Evolutionary conservation across 2,888 invertebrate genomes (phyloP), one percentile per base, ranked within the genome.

Genomic region (Rhamphomyia laevipes): DNA sequence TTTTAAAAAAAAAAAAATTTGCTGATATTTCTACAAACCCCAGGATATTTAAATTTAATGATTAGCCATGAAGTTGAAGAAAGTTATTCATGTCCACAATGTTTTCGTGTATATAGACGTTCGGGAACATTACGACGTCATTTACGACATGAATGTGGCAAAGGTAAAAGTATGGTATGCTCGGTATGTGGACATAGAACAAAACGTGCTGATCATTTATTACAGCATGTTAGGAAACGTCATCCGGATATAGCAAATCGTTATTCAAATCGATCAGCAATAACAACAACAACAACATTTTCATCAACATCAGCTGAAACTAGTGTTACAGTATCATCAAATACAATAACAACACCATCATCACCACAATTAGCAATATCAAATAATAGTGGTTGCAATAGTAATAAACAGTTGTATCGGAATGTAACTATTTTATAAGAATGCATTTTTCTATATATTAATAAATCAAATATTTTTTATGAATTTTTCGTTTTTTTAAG

Each of bases 61-160:
- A 27, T 27, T 5, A 27, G 9, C 9, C 23, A 27, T n/a, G 35
- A 16, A 15, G 43, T 47, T 43, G 60, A 61, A 56, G 68, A 68
- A 55, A 67, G 63, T 51, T 70, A 63, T 51, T 63, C 67, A 9
- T 70, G 70, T 49, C 67, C 66, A 42, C 70, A 68, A 56, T 78
- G 78, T 57, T 71, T 69, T 57, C 72, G 76, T 45, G 72, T 72
- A 30, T 78, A 78, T 62, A 73, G 75, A 45, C 72, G 74, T 37
- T 68, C 71, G 57, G 74, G 74, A 55, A 77, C 76, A n/a, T 63
- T 79, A 50, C 68, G 71, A 40, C 68, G 72, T 42, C 78, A 78
- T 57, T 58, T 73, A 58, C 68, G 72, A 9, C 73, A 75, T 56
- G 76, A 77, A 59, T 77, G 78, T 57, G 77, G 77, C 44, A 73